phyloP scores from a whole-genome alignment of 2,888 invertebrate species.

The Thyatira batis region DNA sequence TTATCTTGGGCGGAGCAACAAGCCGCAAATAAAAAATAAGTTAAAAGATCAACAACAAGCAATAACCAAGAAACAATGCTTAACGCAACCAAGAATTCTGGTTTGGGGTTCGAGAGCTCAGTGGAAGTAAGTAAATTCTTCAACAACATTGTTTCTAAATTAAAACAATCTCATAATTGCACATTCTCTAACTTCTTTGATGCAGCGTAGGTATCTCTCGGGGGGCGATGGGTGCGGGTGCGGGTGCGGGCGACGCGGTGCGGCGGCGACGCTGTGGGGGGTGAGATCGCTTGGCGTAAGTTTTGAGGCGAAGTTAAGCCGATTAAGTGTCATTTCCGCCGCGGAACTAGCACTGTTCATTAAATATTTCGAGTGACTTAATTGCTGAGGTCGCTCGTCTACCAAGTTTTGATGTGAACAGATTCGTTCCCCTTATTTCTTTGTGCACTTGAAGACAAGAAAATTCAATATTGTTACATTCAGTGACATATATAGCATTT shows the following conservation, averaged over 20 bases:
- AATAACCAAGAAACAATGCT: slow-evolving; percentile 75
- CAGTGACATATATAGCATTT: too few relatives aligned
- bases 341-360: slow-evolving; percentile 79
- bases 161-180: slow-evolving; percentile 83
- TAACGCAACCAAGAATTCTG: slow-evolving; percentile 77
- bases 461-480: slow-evolving; percentile 19
- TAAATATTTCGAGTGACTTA: slow-evolving; percentile 80
- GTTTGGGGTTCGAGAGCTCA: slow-evolving; percentile 71
- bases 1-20: slow-evolving; percentile 17
- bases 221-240: slow-evolving; percentile 25
- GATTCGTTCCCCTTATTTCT: slow-evolving; percentile 47
- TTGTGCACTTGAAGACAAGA: slow-evolving; percentile 19
- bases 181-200: slow-evolving; percentile 80
- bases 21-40: slow-evolving; percentile 50
- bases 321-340: slow-evolving; percentile 81
- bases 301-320: slow-evolving; percentile 78
- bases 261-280: slow-evolving; percentile 28
- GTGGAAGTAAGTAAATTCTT: slow-evolving; percentile 76
- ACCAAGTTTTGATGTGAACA: slow-evolving; percentile 61
- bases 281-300: slow-evolving; percentile 56
- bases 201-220: slow-evolving; percentile 67
- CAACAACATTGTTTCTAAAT: slow-evolving; percentile 80
- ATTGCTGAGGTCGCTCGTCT: slow-evolving; percentile 71
- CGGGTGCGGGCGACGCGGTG: slow-evolving; percentile 35
- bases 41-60: slow-evolving; percentile 56